Conservation (phyloP, 30 jellyfish, hydroid and myxozoan species). For the Catostylus mosaicus region DNA sequence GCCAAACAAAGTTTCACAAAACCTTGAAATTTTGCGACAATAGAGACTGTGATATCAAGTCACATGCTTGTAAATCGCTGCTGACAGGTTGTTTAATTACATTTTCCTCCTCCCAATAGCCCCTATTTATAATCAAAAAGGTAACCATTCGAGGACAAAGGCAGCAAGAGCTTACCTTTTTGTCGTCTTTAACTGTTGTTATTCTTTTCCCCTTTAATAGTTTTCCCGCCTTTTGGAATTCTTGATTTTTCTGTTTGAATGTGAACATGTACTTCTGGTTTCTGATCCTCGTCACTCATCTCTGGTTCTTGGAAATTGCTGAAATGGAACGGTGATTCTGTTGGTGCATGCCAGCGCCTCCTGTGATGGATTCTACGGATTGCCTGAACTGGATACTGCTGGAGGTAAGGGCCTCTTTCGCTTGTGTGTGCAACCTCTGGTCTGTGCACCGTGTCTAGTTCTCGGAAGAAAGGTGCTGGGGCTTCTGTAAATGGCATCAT, state of each 20-base stretch:
- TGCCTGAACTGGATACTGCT: conserved; percentile 4
- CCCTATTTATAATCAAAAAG: background rate
- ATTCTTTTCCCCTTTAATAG: background rate
- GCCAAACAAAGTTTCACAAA: background rate
- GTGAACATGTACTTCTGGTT: conserved; percentile 99
- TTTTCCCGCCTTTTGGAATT: conserved; percentile 61
- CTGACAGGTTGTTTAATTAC: background rate
- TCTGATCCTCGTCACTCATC: conserved; percentile 91
- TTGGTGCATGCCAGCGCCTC: conserved; percentile 24
- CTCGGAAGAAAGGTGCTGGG: conserved; percentile 49
- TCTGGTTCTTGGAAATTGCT: conserved; percentile 39
- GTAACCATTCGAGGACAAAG: background rate
- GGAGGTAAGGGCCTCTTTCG: conserved; percentile 16
- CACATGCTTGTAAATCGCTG: background rate
- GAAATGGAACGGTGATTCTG: conserved; percentile 49
- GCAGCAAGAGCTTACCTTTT: too few relatives aligned
- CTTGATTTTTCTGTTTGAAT: conserved; percentile 93
- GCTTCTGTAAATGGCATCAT: conserved; percentile 54
- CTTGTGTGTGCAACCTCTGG: conserved; percentile 11
- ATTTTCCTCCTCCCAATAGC: too few relatives aligned
- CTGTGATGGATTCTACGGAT: background rate
- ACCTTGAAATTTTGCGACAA: background rate
- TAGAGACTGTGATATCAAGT: background rate
- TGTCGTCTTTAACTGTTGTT: background rate
- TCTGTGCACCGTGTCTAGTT: conserved; percentile 18